Conservation (phyloP, 2,888 invertebrate genomes). For the Vandiemenella viatica region DNA sequence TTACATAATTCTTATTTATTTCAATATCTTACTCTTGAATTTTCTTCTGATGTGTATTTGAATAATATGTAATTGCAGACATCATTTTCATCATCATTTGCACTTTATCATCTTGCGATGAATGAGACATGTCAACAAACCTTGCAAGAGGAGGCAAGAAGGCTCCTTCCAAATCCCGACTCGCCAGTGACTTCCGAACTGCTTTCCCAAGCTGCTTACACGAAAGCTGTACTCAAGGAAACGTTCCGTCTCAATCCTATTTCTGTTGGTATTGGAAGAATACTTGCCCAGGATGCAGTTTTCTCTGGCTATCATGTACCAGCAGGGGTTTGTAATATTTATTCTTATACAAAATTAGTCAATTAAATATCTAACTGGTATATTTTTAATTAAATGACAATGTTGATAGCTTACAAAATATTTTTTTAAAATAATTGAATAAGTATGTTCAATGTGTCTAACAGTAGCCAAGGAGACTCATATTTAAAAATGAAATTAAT, state of each 20-base stretch:
- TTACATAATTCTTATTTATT: too few relatives aligned
- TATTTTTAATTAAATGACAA: neutral
- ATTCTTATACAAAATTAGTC: too few relatives aligned
- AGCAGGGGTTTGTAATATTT: slow-evolving; percentile 43
- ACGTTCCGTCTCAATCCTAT: slow-evolving; percentile 67
- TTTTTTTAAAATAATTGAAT: neutral
- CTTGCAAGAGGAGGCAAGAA: slow-evolving; percentile 44
- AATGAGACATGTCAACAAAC: slow-evolving; percentile 52
- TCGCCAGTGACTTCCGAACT: slow-evolving; percentile 40
- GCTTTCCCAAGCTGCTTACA: slow-evolving; percentile 47
- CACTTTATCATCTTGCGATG: slow-evolving; percentile 61
- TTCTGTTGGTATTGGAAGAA: slow-evolving; percentile 65
- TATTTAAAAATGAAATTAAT: too few relatives aligned
- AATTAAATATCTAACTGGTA: neutral
- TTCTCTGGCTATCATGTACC: slow-evolving; percentile 62
- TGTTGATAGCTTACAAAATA: neutral
- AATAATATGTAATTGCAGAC: slow-evolving; percentile 46
- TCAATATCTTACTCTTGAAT: too few relatives aligned
- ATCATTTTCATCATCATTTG: slow-evolving; percentile 59
- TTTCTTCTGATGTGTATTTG: too few relatives aligned
- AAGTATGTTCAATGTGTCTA: neutral
- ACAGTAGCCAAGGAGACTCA: neutral
- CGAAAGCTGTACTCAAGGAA: slow-evolving; percentile 73
- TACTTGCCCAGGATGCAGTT: slow-evolving; percentile 50
- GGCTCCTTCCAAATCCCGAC: slow-evolving; percentile 36